Percentiles rank a stretch among this genome's conserved stretches.
Evolutionary conservation across 2,888 invertebrate species (phyloP).

Genomic region (Quadriops clusia): DNA sequence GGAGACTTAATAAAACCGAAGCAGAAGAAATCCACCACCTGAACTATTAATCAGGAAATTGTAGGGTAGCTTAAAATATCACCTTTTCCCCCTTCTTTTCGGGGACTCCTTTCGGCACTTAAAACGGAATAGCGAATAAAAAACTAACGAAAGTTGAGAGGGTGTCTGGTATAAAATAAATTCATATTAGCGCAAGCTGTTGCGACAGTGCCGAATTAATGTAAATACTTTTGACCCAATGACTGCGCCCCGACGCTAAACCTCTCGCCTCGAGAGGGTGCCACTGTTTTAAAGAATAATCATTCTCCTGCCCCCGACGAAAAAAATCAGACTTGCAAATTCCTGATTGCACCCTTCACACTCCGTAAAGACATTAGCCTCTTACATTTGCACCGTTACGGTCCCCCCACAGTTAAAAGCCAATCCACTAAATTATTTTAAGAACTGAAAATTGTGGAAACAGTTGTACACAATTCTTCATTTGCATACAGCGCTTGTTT

Average conservation of each 20-base stretch:
- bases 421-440: conserved; percentile 35
- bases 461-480: conserved; percentile 33
- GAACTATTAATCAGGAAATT: too few relatives aligned
- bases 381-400: conserved; percentile 33
- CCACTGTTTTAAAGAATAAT: conserved; percentile 39
- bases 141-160: too few relatives aligned
- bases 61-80: too few relatives aligned
- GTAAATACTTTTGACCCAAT: conserved; percentile 35
- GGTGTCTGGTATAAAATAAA: conserved; percentile 27
- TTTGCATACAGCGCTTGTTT: too few relatives aligned
- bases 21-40: too few relatives aligned
- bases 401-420: conserved; percentile 28
- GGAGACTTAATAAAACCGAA: too few relatives aligned
- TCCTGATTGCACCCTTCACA: conserved; percentile 37
- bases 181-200: conserved; percentile 31
- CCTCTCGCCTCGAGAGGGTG: conserved; percentile 20
- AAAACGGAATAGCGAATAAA: too few relatives aligned
- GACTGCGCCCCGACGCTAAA: conserved; percentile 31
- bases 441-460: conserved; percentile 34
- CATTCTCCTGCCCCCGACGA: conserved; percentile 29
- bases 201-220: conserved; percentile 33
- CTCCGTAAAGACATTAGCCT: conserved; percentile 39
- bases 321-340: conserved; percentile 40
- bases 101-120: too few relatives aligned
- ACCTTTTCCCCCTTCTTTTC: too few relatives aligned